Conservation (phyloP, 2,113 vertebrate species). For the Anolis sagrei region DNA sequence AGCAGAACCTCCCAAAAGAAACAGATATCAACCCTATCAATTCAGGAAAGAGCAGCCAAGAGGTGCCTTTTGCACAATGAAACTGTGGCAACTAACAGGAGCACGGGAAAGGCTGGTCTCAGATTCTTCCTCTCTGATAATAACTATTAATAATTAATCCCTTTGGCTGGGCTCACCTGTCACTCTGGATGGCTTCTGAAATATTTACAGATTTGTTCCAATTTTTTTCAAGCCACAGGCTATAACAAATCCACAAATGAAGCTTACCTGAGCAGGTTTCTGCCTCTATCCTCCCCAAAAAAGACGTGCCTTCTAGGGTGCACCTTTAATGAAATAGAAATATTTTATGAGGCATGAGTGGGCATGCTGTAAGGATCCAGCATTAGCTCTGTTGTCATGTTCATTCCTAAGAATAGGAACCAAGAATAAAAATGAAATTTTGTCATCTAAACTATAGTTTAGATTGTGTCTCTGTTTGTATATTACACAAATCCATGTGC, state of each 20-base stretch:
- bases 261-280: background rate
- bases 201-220: conserved; percentile 1
- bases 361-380: background rate
- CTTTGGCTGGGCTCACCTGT: background rate
- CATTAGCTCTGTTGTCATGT: too few species aligned
- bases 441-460: too few species aligned
- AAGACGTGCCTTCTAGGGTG: background rate
- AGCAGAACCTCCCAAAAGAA: background rate
- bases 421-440: background rate
- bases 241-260: background rate
- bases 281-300: background rate
- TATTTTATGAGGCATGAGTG: too few species aligned
- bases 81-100: conserved; percentile 31
- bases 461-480: too few species aligned
- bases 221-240: conserved; percentile 9
- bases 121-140: background rate
- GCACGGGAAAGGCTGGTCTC: background rate
- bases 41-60: background rate
- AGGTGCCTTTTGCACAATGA: conserved; percentile 19
- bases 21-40: background rate
- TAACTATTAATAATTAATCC: conserved; percentile 16
- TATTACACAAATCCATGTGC: too few species aligned
- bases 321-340: background rate
- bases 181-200: background rate
- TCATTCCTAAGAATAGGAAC: background rate